phyloP scores from a whole-genome alignment of 2,797 vertebrate genomes.

The Jordanella pulchra region DNA sequence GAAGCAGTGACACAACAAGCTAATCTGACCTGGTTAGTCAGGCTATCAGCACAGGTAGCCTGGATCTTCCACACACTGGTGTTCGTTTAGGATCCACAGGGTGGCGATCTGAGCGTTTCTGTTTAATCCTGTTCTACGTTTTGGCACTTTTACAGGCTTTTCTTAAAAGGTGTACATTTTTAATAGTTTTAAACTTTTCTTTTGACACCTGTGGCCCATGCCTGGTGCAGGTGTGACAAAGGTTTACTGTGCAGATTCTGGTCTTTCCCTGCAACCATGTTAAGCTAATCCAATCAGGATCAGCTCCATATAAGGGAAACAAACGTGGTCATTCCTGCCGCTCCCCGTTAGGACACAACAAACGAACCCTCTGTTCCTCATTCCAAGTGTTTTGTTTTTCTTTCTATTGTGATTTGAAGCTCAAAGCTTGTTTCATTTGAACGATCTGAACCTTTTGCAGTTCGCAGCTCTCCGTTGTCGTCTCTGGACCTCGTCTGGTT shows the following conservation, averaged over 20 bases:
- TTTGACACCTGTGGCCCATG: too few relatives aligned
- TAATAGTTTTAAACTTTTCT: too few relatives aligned
- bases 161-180: too few relatives aligned
- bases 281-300: neutral
- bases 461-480: conserved; percentile 28
- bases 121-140: too few relatives aligned
- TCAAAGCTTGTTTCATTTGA: conserved; percentile 49
- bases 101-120: too few relatives aligned
- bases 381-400: conserved; percentile 52
- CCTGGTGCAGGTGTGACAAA: neutral
- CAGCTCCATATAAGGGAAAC: conserved; percentile 41
- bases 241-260: neutral
- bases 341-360: neutral
- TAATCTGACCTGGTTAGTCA: too few relatives aligned
- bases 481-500: conserved; percentile 43
- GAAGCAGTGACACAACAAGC: too few relatives aligned
- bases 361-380: conserved; percentile 23
- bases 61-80: too few relatives aligned
- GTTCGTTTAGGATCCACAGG: too few relatives aligned
- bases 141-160: too few relatives aligned
- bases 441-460: neutral
- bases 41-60: too few relatives aligned
- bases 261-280: neutral
- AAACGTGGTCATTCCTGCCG: conserved; percentile 18
- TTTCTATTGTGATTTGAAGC: conserved; percentile 32